These are phyloP conservation scores for Drosophila ustulata DNA, from an alignment of 2,888 invertebrate genomes.

Conservation along the genomic window DNA sequence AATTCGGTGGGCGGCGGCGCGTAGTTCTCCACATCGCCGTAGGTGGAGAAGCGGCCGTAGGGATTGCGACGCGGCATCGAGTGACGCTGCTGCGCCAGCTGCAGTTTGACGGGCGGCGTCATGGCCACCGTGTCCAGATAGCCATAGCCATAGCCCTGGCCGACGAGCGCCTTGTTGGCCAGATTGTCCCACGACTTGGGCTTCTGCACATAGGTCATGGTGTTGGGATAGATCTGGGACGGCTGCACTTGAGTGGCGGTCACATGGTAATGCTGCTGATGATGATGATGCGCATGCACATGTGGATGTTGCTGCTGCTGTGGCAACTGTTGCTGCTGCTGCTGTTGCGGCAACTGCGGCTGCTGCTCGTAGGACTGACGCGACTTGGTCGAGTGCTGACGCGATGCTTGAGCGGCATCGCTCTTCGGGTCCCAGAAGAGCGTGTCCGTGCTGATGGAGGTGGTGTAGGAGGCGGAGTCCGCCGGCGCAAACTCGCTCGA, in stretches of 20 bases:
- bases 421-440: slow-evolving; percentile 91
- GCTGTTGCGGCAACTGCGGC: slow-evolving; percentile 78
- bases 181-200: slow-evolving; percentile 97
- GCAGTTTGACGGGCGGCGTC: slow-evolving; percentile 84
- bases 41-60: slow-evolving; percentile 84
- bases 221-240: slow-evolving; percentile 83
- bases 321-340: slow-evolving; percentile 9
- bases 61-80: slow-evolving; percentile 85
- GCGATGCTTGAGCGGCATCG: slow-evolving; percentile 84
- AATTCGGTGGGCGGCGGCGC: slow-evolving; percentile 85
- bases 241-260: slow-evolving; percentile 85
- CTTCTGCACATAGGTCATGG: slow-evolving; percentile 87
- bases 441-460: slow-evolving; percentile 94
- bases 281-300: slow-evolving; percentile 76
- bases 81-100: slow-evolving; percentile 85
- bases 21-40: slow-evolving; percentile 85
- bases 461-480: slow-evolving; percentile 92
- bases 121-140: slow-evolving; percentile 89
- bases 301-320: slow-evolving; percentile 55
- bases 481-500: slow-evolving; percentile 90
- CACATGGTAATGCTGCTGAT: slow-evolving; percentile 83
- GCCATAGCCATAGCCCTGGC: slow-evolving; percentile 94
- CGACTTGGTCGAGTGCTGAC: slow-evolving; percentile 86
- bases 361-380: slow-evolving; percentile 85
- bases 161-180: slow-evolving; percentile 93